A percentile compares a stretch with the other conserved stretches of the same genome.
These are phyloP conservation scores for Nyleta sp. DNA, from an alignment of 2,888 invertebrate genomes.

Conservation along the genomic window DNA sequence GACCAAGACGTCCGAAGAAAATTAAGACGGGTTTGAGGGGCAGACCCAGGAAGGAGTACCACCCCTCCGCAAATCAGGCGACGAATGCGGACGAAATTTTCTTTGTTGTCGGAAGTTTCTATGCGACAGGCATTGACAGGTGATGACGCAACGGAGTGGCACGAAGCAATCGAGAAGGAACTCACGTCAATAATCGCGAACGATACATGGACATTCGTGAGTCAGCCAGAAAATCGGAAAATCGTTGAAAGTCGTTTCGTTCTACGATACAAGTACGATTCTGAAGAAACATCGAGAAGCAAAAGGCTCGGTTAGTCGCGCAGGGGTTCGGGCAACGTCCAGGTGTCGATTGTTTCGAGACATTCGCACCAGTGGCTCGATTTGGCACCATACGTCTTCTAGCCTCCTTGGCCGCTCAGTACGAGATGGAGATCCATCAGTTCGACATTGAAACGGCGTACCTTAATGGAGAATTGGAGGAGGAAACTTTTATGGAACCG, in stretches of 20 bases:
- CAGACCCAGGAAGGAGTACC: no score
- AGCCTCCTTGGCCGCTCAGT: constrained; percentile 62
- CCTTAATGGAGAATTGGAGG: not conserved
- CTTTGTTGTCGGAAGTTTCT: not conserved
- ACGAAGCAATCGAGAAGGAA: constrained; percentile 12
- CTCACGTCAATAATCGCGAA: constrained; percentile 28
- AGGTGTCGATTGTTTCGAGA: constrained; percentile 65
- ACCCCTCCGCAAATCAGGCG: no score
- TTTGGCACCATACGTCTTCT: constrained; percentile 65
- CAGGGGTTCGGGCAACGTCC: constrained; percentile 61
- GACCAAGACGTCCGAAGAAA: no score
- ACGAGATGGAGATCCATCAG: constrained; percentile 64
- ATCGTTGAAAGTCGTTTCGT: constrained; percentile 24
- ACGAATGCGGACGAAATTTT: no score
- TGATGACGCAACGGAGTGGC: constrained; percentile 26
- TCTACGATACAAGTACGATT: constrained; percentile 58
- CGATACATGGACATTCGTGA: constrained; percentile 27
- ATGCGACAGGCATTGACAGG: constrained; percentile 10
- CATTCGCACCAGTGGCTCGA: constrained; percentile 65
- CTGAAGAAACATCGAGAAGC: constrained; percentile 59
- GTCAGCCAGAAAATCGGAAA: not conserved
- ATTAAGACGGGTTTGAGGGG: no score
- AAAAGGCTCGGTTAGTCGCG: constrained; percentile 66
- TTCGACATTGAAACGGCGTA: constrained; percentile 62
- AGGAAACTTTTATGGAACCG: constrained; percentile 64